Conservation (phyloP, 2,113 vertebrate species). For the Hystrix brachyura region DNA sequence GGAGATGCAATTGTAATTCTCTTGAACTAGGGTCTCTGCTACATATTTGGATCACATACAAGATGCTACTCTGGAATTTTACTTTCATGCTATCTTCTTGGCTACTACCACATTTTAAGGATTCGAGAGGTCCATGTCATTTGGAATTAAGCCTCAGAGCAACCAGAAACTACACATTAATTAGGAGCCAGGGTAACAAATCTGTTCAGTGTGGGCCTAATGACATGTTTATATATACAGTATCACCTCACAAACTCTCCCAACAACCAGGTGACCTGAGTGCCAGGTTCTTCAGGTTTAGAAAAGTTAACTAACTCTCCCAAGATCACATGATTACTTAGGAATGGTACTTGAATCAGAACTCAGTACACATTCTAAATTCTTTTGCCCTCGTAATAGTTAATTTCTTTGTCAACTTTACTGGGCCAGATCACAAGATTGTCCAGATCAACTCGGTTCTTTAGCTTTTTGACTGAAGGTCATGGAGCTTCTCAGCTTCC, state of each 20-base stretch:
- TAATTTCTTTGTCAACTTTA: not conserved
- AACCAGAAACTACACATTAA: not conserved
- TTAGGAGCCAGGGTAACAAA: not conserved
- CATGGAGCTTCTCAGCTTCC: not conserved
- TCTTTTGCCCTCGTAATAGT: not conserved
- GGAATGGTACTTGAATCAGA: not conserved
- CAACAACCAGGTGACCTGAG: not conserved
- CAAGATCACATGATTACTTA: not conserved
- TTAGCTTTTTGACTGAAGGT: not conserved
- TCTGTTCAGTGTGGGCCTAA: not conserved
- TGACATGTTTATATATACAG: not conserved
- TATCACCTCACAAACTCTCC: not conserved
- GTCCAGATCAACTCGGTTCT: not conserved
- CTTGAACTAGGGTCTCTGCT: not conserved
- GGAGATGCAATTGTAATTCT: not conserved
- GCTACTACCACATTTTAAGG: not conserved
- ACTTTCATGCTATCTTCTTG: not conserved
- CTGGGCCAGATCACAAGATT: no score
- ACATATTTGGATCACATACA: not conserved
- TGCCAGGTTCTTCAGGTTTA: not conserved
- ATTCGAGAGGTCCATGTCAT: not conserved
- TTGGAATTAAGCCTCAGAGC: not conserved
- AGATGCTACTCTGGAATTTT: not conserved
- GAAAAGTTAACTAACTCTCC: not conserved
- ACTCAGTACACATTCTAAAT: not conserved